These are phyloP conservation scores for Pseudochirops cupreus DNA, from an alignment of 2,797 vertebrate species.

Conservation along the genomic window DNA sequence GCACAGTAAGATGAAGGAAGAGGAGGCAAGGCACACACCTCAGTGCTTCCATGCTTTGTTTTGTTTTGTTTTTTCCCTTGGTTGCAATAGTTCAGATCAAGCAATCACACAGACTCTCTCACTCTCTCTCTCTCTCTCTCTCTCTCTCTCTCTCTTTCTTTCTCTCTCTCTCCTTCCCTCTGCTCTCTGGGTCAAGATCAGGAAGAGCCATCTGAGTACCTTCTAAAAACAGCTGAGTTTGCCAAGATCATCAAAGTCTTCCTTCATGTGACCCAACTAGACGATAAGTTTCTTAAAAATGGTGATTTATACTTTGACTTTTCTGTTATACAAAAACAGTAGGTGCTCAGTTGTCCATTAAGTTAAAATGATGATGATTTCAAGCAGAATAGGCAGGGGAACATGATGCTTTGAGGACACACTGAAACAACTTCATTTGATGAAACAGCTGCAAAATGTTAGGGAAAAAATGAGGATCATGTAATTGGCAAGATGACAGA, in stretches of 20 bases:
- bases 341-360: background rate
- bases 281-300: background rate
- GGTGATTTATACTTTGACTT: background rate
- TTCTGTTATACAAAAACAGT: background rate
- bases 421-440: background rate
- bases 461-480: background rate
- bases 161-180: too few species aligned
- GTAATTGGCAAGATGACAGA: background rate
- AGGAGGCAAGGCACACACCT: background rate
- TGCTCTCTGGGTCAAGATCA: background rate
- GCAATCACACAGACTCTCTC: background rate
- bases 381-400: background rate
- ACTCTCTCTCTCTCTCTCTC: too few species aligned
- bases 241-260: background rate
- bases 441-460: background rate
- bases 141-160: too few species aligned
- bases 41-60: background rate
- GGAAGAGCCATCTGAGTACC: background rate
- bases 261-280: background rate
- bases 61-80: background rate
- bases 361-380: background rate
- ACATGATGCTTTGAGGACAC: background rate
- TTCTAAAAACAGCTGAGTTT: background rate
- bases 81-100: background rate
- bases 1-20: constrained; percentile 30